phyloP scores from a whole-genome alignment of 1,140 invertebrate genomes.

The Mycetomoellerius zeteki region DNA sequence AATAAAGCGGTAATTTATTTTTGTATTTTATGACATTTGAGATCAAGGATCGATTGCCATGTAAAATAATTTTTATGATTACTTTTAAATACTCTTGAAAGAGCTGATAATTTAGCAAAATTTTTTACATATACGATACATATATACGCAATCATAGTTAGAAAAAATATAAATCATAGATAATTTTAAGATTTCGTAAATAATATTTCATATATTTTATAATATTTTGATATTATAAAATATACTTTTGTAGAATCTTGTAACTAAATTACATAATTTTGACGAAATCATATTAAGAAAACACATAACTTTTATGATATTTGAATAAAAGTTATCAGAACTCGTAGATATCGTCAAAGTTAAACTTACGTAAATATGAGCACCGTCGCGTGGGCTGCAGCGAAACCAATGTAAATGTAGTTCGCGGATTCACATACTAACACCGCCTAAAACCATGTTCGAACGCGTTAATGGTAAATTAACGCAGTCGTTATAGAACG shows the following conservation, averaged over 20 bases:
- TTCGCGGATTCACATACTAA: slow-evolving; percentile 61
- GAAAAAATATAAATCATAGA: not conserved
- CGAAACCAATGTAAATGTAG: slow-evolving; percentile 59
- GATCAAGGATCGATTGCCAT: not conserved
- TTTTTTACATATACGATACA: not conserved
- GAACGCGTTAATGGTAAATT: slow-evolving; percentile 65
- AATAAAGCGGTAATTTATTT: slow-evolving; percentile 17
- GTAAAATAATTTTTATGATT: not conserved
- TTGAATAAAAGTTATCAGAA: slow-evolving; percentile 63
- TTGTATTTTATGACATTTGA: not conserved
- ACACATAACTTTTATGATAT: slow-evolving; percentile 48
- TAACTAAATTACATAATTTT: slow-evolving; percentile 18
- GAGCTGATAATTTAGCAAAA: not conserved
- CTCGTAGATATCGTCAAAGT: slow-evolving; percentile 62
- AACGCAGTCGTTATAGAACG: slow-evolving; percentile 60
- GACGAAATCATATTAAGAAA: slow-evolving; percentile 27
- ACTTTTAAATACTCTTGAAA: not conserved
- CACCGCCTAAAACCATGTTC: slow-evolving; percentile 62
- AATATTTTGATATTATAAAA: not conserved
- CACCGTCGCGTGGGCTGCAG: slow-evolving; percentile 37
- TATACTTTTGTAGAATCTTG: not conserved
- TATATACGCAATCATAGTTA: not conserved
- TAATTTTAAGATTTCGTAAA: slow-evolving; percentile 1
- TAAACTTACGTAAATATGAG: slow-evolving; percentile 67
- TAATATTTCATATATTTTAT: not conserved